phyloP scores from a whole-genome alignment of 1,140 invertebrate genomes.

The Idris sp. region DNA sequence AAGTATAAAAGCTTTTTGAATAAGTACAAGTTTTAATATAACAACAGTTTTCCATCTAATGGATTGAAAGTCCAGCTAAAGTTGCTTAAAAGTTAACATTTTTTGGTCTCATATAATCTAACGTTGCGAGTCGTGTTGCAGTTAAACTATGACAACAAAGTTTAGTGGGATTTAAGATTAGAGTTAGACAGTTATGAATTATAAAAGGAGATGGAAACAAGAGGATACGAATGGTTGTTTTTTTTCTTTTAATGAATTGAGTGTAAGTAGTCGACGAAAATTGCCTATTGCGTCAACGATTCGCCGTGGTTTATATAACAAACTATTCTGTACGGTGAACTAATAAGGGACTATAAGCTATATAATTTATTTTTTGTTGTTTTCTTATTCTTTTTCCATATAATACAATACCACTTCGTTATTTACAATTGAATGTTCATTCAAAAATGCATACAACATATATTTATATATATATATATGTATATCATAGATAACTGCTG shows the following conservation, averaged over 20 bases:
- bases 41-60: too few relatives aligned
- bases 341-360: conserved; percentile 45
- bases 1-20: too few relatives aligned
- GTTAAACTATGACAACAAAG: not conserved
- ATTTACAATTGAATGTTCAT: conserved; percentile 66
- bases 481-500: conserved; percentile 14
- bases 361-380: conserved; percentile 56
- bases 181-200: conserved; percentile 11
- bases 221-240: conserved; percentile 5
- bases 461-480: too few relatives aligned
- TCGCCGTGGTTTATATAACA: conserved; percentile 39
- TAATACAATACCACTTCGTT: conserved; percentile 56
- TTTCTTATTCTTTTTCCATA: too few relatives aligned
- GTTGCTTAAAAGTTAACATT: too few relatives aligned
- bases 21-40: too few relatives aligned
- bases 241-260: conserved; percentile 29
- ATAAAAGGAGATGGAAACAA: conserved; percentile 17
- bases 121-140: too few relatives aligned
- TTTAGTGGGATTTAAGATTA: conserved; percentile 5
- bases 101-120: too few relatives aligned
- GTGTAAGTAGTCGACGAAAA: conserved; percentile 32
- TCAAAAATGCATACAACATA: conserved; percentile 56
- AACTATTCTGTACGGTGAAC: conserved; percentile 46
- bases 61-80: too few relatives aligned
- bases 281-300: conserved; percentile 32